A percentile compares a stretch with the other conserved stretches of the same genome.
Evolutionary conservation across 2,113 vertebrate species (phyloP).

Genomic region (Cheirogaleus medius): DNA sequence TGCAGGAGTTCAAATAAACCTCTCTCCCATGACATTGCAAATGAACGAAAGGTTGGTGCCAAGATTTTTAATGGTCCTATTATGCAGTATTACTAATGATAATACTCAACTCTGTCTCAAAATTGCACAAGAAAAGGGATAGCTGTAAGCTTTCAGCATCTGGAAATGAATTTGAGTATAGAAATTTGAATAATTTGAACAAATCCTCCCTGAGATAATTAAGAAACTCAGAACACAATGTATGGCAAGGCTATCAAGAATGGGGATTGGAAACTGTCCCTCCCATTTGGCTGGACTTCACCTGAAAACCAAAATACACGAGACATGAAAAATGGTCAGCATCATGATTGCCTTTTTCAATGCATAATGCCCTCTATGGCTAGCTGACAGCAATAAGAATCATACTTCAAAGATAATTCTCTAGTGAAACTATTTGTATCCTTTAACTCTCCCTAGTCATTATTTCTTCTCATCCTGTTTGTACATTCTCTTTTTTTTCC

Average conservation of each 20-base stretch:
- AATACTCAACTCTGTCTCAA: constrained; percentile 44
- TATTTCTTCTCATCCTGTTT: neutral
- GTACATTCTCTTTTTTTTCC: neutral
- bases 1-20: constrained; percentile 50
- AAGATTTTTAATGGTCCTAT: constrained; percentile 60
- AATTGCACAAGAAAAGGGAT: constrained; percentile 30
- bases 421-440: neutral
- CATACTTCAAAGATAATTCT: neutral
- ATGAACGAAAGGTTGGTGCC: constrained; percentile 36
- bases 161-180: constrained; percentile 40
- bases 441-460: neutral
- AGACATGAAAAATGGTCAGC: neutral
- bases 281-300: neutral
- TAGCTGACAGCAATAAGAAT: neutral
- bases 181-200: constrained; percentile 39
- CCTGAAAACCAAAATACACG: neutral
- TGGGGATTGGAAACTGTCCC: neutral
- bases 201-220: constrained; percentile 52
- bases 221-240: constrained; percentile 33
- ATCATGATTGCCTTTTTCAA: neutral
- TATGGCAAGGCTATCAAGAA: neutral
- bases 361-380: neutral
- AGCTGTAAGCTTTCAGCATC: constrained; percentile 4
- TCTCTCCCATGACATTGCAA: constrained; percentile 8
- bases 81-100: constrained; percentile 55